These are phyloP conservation scores for Mythimna vitellina DNA, from an alignment of 2,888 invertebrate genomes.

Conservation along the genomic window DNA sequence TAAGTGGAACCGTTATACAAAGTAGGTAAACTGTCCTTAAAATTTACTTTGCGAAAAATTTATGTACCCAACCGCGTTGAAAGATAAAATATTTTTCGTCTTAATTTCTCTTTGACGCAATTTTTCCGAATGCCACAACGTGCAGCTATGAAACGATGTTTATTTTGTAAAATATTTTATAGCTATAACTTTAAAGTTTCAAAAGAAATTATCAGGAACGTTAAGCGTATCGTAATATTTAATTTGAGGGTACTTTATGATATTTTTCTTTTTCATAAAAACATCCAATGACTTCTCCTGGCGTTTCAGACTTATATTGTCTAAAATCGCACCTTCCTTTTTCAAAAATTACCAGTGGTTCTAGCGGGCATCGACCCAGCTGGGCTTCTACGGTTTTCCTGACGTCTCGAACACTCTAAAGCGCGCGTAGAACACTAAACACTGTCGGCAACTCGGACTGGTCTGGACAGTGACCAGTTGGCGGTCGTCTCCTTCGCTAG, in stretches of 20 bases:
- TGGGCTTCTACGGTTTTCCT: too few relatives aligned
- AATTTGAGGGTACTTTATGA: neutral
- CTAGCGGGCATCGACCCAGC: too few relatives aligned
- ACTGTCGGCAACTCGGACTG: too few relatives aligned
- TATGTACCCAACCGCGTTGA: constrained; percentile 20
- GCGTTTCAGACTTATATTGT: too few relatives aligned
- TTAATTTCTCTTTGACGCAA: constrained; percentile 21
- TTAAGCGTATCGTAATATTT: constrained; percentile 2
- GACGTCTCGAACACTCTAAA: too few relatives aligned
- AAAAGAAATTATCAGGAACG: neutral
- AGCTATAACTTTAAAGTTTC: constrained; percentile 18
- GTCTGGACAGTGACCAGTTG: too few relatives aligned
- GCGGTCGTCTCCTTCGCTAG: too few relatives aligned
- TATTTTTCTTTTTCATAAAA: too few relatives aligned
- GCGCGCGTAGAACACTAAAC: too few relatives aligned
- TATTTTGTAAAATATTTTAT: constrained; percentile 30
- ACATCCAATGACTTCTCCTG: too few relatives aligned
- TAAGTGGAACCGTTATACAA: constrained; percentile 43
- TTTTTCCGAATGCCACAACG: constrained; percentile 20
- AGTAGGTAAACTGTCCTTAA: constrained; percentile 46
- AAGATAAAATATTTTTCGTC: constrained; percentile 43
- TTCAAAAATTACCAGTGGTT: too few relatives aligned
- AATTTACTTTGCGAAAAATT: constrained; percentile 43
- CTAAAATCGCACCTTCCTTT: too few relatives aligned
- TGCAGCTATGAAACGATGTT: constrained; percentile 18